A percentile compares a stretch with the other conserved stretches of the same genome.
phyloP scores from a whole-genome alignment of 2,113 vertebrate species.

The human region DNA sequence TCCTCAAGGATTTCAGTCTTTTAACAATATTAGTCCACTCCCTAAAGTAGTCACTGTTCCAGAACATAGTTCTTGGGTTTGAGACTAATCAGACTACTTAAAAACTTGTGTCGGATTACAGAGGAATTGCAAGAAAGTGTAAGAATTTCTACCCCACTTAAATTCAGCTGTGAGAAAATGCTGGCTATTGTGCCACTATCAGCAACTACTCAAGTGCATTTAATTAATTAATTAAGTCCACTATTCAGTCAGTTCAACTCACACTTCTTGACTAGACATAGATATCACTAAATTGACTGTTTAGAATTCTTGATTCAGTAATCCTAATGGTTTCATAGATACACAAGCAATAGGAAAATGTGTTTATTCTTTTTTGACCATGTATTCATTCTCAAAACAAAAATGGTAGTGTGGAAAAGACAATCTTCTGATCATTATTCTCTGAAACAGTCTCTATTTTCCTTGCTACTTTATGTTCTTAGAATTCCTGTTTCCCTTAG shows the following conservation, averaged over 20 bases:
- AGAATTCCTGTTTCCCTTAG: background rate
- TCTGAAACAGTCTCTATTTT: slow-evolving; percentile 16
- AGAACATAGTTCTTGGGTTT: slow-evolving; percentile 37
- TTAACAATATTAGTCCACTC: background rate
- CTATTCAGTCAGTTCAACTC: background rate
- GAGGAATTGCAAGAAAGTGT: background rate
- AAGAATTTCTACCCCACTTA: background rate
- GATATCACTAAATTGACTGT: background rate
- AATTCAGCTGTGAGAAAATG: slow-evolving; percentile 16
- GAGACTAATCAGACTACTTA: background rate
- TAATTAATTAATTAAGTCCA: background rate
- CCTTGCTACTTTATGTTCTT: background rate
- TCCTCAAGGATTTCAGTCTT: slow-evolving; percentile 20
- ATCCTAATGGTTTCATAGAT: background rate
- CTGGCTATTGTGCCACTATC: background rate
- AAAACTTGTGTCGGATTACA: slow-evolving; percentile 9
- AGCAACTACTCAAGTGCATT: background rate
- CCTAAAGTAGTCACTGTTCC: slow-evolving; percentile 21
- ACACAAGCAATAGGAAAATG: background rate
- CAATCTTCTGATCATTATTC: slow-evolving; percentile 7
- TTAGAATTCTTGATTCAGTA: background rate
- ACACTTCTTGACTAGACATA: background rate
- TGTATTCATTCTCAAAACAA: slow-evolving; percentile 43
- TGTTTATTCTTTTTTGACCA: background rate
- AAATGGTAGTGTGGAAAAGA: background rate